Percentiles rank a stretch among this genome's conserved stretches.
These are phyloP conservation scores for Tokudaia tokunoshimensis DNA, from an alignment of 2,797 vertebrate genomes.

Conservation along the genomic window DNA sequence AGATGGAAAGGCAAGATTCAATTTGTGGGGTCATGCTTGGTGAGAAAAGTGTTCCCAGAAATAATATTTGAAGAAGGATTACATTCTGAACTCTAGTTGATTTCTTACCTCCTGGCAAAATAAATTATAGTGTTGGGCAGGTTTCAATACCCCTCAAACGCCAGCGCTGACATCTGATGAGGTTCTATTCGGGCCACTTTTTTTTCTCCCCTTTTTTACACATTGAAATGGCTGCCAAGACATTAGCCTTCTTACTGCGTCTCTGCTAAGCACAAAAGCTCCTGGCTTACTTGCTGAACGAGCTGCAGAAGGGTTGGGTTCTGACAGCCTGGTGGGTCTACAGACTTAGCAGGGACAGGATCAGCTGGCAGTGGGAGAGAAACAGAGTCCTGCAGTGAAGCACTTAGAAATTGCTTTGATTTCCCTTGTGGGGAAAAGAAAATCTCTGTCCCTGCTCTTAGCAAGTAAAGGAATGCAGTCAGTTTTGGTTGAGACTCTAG, in stretches of 20 bases:
- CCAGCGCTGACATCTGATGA: conserved; percentile 76
- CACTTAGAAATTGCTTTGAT: conserved; percentile 75
- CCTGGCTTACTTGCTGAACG: conserved; percentile 38
- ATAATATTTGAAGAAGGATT: conserved; percentile 88
- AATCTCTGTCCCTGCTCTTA: conserved; percentile 67
- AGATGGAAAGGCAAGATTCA: conserved; percentile 84
- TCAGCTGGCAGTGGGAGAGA: conserved; percentile 72
- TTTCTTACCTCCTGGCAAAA: conserved; percentile 85
- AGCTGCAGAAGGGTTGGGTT: conserved; percentile 31
- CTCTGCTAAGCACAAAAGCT: conserved; percentile 64
- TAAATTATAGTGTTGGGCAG: conserved; percentile 76
- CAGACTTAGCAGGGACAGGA: conserved; percentile 69
- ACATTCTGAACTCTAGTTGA: conserved; percentile 78
- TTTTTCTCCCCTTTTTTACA: not conserved
- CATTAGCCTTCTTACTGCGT: conserved; percentile 62
- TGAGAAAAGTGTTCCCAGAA: conserved; percentile 86
- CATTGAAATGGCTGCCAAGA: conserved; percentile 61
- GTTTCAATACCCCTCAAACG: conserved; percentile 63
- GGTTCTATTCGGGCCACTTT: conserved; percentile 52
- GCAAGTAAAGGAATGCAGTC: conserved; percentile 64
- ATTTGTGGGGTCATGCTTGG: conserved; percentile 84
- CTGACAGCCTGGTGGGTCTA: conserved; percentile 72
- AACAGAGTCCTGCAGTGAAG: not conserved
- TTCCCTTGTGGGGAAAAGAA: conserved; percentile 78
- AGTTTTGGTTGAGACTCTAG: conserved; percentile 19